Conservation (phyloP, 1,140 invertebrate species). For the Brachionus angularis region DNA sequence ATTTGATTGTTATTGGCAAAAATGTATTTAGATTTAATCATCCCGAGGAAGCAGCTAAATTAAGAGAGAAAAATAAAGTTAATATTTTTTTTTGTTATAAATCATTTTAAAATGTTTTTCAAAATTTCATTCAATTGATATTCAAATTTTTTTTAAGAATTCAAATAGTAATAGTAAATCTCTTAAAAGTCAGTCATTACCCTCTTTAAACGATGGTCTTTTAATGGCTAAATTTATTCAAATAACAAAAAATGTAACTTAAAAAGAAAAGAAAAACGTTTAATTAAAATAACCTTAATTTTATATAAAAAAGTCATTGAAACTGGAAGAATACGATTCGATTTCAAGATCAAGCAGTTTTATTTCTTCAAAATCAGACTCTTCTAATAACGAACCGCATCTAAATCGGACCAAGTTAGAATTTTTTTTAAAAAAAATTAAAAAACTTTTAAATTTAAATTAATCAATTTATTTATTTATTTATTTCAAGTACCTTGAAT, state of each 20-base stretch:
- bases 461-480: conserved; percentile 3
- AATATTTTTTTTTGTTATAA: not conserved
- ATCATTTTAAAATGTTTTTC: not conserved
- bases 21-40: conserved; percentile 91
- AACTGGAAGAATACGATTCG: conserved; percentile 28
- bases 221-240: conserved; percentile 32
- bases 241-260: conserved; percentile 36
- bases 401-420: not conserved
- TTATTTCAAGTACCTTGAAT: conserved; percentile 6
- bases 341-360: conserved; percentile 39
- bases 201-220: conserved; percentile 21
- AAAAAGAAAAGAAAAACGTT: not conserved
- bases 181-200: conserved; percentile 42
- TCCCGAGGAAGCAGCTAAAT: conserved; percentile 78
- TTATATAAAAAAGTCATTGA: conserved; percentile 2
- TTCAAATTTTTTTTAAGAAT: too few relatives aligned
- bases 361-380: conserved; percentile 36
- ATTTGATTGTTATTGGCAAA: conserved; percentile 76
- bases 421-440: too few relatives aligned
- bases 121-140: not conserved
- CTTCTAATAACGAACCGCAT: not conserved
- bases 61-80: conserved; percentile 58
- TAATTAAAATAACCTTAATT: not conserved
- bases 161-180: not conserved
- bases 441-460: too few relatives aligned